Evolutionary conservation across 2,113 vertebrate genomes (phyloP).

Genomic region (Antechinus flavipes): DNA sequence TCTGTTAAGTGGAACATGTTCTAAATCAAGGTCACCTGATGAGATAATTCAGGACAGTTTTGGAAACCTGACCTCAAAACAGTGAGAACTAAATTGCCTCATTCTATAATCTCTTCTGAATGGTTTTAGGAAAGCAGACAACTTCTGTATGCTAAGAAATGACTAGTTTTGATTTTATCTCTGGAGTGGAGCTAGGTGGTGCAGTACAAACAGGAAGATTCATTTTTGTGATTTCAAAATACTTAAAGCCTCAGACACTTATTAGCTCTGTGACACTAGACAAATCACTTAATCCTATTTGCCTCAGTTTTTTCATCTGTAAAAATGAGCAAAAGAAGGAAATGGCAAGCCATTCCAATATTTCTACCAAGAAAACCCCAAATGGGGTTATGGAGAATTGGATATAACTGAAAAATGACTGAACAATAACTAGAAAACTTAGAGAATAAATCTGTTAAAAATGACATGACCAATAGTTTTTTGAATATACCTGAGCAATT

Average conservation of each 20-base stretch:
- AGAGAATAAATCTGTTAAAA: neutral
- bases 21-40: slow-evolving; percentile 60
- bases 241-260: neutral
- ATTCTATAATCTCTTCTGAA: neutral
- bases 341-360: neutral
- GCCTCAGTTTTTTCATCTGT: neutral
- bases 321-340: neutral
- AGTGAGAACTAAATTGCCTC: neutral
- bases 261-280: neutral
- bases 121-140: slow-evolving; percentile 30
- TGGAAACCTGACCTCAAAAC: slow-evolving; percentile 62
- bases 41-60: slow-evolving; percentile 67
- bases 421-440: neutral
- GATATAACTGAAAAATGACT: neutral
- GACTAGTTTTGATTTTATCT: neutral
- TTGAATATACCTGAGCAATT: neutral
- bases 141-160: neutral
- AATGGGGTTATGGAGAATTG: neutral
- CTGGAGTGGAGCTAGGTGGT: neutral
- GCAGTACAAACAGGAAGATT: neutral
- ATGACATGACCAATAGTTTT: neutral
- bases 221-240: neutral
- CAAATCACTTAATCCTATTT: neutral
- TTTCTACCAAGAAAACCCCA: neutral
- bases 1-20: slow-evolving; percentile 74